Conservation (phyloP, 2,888 invertebrate species). For the Platynereis dumerilii region DNA sequence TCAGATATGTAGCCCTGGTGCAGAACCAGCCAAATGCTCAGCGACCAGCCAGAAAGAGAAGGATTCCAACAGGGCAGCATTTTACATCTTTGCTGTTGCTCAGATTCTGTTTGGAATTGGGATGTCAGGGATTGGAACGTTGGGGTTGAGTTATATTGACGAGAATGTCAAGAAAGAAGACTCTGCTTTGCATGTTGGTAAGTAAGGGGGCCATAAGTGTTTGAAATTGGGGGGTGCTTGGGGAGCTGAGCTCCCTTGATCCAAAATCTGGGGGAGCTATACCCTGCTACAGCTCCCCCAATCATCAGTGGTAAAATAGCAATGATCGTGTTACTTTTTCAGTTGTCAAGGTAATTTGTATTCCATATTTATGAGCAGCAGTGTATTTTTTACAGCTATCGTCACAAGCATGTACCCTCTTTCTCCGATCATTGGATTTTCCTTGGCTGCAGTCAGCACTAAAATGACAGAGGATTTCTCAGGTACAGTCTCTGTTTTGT, state of each 20-base stretch:
- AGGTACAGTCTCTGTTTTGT: no score
- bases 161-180: slow-evolving; percentile 44
- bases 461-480: slow-evolving; percentile 34
- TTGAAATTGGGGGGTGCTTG: no score
- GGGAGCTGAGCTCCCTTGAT: no score
- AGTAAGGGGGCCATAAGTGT: no score
- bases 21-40: not conserved
- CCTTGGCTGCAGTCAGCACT: slow-evolving; percentile 31
- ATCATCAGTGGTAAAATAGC: no score
- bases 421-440: slow-evolving; percentile 31
- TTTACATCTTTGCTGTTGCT: not conserved
- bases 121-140: slow-evolving; percentile 39
- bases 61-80: slow-evolving; percentile 7
- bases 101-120: slow-evolving; percentile 33
- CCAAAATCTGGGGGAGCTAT: no score
- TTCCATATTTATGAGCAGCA: no score
- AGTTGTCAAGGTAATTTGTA: no score
- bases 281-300: no score
- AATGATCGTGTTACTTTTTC: no score
- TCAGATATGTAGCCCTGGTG: not conserved
- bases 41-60: not conserved
- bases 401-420: slow-evolving; percentile 29
- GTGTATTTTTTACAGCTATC: slow-evolving; percentile 26
- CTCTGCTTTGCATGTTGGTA: slow-evolving; percentile 48
- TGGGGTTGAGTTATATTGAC: slow-evolving; percentile 50